These are phyloP conservation scores for Anthonomus grandis DNA, from an alignment of 1,140 invertebrate species.

Conservation along the genomic window DNA sequence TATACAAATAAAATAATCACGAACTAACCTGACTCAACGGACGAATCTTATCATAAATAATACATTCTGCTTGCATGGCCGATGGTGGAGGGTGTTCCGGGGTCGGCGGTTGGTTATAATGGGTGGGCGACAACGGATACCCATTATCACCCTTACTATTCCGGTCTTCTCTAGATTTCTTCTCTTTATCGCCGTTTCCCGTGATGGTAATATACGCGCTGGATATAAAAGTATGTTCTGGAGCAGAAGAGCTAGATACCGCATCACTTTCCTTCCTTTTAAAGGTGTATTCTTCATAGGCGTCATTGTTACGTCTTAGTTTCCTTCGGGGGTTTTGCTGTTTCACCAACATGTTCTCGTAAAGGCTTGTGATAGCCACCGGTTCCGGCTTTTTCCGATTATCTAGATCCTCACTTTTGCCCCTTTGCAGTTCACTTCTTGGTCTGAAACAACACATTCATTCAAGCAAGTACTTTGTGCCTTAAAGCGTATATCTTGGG, in stretches of 20 bases:
- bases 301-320: constrained; percentile 59
- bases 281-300: constrained; percentile 61
- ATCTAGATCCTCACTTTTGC: constrained; percentile 56
- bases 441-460: constrained; percentile 5
- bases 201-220: constrained; percentile 55
- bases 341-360: constrained; percentile 68
- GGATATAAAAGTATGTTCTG: constrained; percentile 55
- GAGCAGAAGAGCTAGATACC: constrained; percentile 42
- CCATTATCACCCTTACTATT: constrained; percentile 38
- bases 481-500: too few relatives aligned
- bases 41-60: constrained; percentile 86
- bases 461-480: too few relatives aligned
- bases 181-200: constrained; percentile 30
- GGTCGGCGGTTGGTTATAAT: constrained; percentile 88
- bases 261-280: constrained; percentile 42
- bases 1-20: constrained; percentile 9
- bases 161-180: constrained; percentile 29
- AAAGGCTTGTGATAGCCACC: constrained; percentile 68
- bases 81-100: constrained; percentile 92
- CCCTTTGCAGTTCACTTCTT: constrained; percentile 45
- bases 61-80: constrained; percentile 82
- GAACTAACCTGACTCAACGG: constrained; percentile 79
- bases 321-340: constrained; percentile 71
- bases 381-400: constrained; percentile 55
- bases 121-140: constrained; percentile 73